A percentile compares a stretch with the other conserved stretches of the same genome.
phyloP scores from a whole-genome alignment of 2,113 vertebrate genomes.

The Apaloderma vittatum region DNA sequence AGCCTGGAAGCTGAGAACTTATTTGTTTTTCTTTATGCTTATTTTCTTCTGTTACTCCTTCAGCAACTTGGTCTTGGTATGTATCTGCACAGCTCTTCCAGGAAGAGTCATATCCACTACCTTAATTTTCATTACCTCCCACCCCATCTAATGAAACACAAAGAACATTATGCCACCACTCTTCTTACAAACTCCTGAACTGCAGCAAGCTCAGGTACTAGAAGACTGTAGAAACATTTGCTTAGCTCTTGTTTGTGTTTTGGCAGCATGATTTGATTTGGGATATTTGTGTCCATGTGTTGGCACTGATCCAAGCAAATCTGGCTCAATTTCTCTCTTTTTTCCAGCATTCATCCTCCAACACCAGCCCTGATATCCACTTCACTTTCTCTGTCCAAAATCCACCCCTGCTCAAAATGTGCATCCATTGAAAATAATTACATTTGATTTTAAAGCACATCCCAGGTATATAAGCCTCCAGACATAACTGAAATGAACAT shows the following conservation, averaged over 20 bases:
- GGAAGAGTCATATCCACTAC: accelerated
- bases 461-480: background rate
- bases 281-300: background rate
- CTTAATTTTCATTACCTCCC: background rate
- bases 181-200: background rate
- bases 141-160: background rate
- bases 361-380: background rate
- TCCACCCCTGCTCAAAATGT: background rate
- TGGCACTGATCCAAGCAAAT: background rate
- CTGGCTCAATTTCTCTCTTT: background rate
- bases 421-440: background rate
- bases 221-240: background rate
- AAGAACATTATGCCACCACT: accelerated
- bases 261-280: background rate
- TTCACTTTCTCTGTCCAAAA: background rate
- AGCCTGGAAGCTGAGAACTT: background rate
- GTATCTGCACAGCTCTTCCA: background rate
- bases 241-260: background rate
- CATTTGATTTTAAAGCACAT: background rate
- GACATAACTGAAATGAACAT: background rate
- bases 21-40: background rate
- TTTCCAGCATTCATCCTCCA: background rate
- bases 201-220: background rate
- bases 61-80: background rate
- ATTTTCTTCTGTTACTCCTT: background rate